These are phyloP conservation scores for Aphodius sticticus DNA, from an alignment of 2,888 invertebrate species.

Conservation along the genomic window DNA sequence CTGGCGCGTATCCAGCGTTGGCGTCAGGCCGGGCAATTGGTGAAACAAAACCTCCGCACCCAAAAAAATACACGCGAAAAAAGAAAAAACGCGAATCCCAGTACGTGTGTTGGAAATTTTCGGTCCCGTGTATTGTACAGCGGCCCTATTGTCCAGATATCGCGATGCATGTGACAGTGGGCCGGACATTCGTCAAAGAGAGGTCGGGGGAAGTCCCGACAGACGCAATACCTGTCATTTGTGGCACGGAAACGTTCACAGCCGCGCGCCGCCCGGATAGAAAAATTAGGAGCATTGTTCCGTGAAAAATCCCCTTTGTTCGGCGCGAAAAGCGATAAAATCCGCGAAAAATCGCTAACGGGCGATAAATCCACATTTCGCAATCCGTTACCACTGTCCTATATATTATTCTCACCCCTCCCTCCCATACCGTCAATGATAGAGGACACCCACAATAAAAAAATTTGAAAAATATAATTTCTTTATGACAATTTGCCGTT, in stretches of 20 bases:
- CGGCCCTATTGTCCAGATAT: not conserved
- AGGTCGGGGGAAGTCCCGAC: not conserved
- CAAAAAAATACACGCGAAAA: not conserved
- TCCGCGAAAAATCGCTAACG: constrained; percentile 5
- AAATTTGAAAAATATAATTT: too few relatives aligned
- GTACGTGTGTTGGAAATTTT: not conserved
- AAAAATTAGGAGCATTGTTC: constrained; percentile 23
- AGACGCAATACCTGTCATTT: constrained; percentile 19
- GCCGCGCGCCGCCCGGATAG: not conserved
- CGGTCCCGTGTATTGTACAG: not conserved
- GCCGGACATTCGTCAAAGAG: not conserved
- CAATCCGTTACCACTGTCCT: constrained; percentile 21
- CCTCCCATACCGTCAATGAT: not conserved
- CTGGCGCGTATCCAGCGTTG: not conserved
- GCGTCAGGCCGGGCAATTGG: not conserved
- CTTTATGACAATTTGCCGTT: too few relatives aligned
- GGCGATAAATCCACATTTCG: constrained; percentile 19
- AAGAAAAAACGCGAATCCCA: not conserved
- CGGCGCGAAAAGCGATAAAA: constrained; percentile 8
- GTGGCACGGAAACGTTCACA: constrained; percentile 17
- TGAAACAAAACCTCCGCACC: not conserved
- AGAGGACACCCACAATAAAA: too few relatives aligned
- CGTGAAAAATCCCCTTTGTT: constrained; percentile 24
- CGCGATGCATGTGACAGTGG: constrained; percentile 4
- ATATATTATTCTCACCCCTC: not conserved